phyloP scores from a whole-genome alignment of 2,113 vertebrate genomes.

The Gymnarchus niloticus region DNA sequence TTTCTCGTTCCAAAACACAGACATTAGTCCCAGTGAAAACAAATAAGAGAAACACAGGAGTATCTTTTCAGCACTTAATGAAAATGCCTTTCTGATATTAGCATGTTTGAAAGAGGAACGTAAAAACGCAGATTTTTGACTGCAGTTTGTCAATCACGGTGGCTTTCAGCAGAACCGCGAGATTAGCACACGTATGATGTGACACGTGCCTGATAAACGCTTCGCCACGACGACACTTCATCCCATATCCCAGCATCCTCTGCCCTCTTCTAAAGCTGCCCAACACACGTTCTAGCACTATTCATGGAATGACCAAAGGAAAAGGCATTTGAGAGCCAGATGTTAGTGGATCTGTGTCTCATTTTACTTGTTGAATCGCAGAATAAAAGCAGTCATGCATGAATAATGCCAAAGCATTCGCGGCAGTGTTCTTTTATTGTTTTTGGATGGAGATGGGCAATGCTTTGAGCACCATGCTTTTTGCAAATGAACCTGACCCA shows the following conservation, averaged over 20 bases:
- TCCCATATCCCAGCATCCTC: conserved; percentile 35
- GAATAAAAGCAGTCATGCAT: conserved; percentile 32
- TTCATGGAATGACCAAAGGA: conserved; percentile 43
- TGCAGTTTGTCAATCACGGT: neutral
- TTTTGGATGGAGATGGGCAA: conserved; percentile 34
- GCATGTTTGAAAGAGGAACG: neutral
- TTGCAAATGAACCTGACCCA: neutral
- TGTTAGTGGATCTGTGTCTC: conserved; percentile 44
- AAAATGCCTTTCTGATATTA: neutral
- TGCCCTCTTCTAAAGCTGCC: conserved; percentile 29
- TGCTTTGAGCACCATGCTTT: neutral
- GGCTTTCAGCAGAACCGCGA: conserved; percentile 29
- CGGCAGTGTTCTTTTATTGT: conserved; percentile 34
- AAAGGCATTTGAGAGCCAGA: conserved; percentile 40
- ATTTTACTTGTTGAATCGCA: conserved; percentile 49
- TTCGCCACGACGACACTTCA: neutral
- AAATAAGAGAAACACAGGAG: neutral
- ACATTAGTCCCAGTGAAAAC: neutral
- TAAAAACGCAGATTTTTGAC: neutral
- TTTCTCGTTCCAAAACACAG: neutral
- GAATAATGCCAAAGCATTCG: conserved; percentile 43
- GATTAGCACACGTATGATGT: neutral
- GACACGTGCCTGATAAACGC: too few relatives aligned
- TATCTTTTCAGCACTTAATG: neutral
- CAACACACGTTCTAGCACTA: conserved; percentile 37